Base-by-base conservation (phyloP, 2,113 vertebrate genomes). In the Brachyhypopomus occidentalis region DNA sequence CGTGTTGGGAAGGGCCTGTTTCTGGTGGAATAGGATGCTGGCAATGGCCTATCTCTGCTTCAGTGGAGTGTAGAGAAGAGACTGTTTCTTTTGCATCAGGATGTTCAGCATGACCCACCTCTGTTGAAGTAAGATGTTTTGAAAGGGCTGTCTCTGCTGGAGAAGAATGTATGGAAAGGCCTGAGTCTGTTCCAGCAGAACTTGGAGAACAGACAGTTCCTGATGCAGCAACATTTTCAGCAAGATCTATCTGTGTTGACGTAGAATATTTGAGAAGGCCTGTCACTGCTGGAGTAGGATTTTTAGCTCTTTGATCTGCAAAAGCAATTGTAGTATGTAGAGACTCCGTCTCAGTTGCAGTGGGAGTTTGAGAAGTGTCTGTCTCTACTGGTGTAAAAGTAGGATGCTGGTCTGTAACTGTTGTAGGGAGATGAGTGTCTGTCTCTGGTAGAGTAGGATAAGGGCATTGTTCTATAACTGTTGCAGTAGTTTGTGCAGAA, bases 261-360 rank as follows among this genome's bases (percentile, higher is more conserved):
- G 9, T 17, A 69, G 20, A 41, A 41, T 41, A 62, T 22, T 11
- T 67, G 56, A 45, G 41, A 41, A 41, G 41, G 41, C 41, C 41
- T 41, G 41, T 41, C 41, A 69, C 25, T 59, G 77, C 79, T 78
- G 59, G 75, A 78, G 56, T 69, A 52, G 71, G 27, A 17, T 34
- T 72, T 2, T 14, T 9, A 25, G 59, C 20, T 1, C 22, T 85
- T 76, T 59, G 69, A 8, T 41, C 75, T 79, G 22, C 38, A n/a
- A n/a, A n/a, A n/a, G n/a, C n/a, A 48, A 19, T 30, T 17, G 56
- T 5, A n/a, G 27, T 16, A 1, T 58, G 72, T 1, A 19, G 22
- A 69, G 66, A 36, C 8, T 36, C 30, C 20, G 73, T 23, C 38
- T 80, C 76, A 36, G 63, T 58, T 22, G 60, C 20, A 16, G 22